Evolutionary conservation across 1,140 invertebrate genomes (phyloP), one percentile per base, ranked within the genome.

Genomic region (Pseudomyrmex gracilis): DNA sequence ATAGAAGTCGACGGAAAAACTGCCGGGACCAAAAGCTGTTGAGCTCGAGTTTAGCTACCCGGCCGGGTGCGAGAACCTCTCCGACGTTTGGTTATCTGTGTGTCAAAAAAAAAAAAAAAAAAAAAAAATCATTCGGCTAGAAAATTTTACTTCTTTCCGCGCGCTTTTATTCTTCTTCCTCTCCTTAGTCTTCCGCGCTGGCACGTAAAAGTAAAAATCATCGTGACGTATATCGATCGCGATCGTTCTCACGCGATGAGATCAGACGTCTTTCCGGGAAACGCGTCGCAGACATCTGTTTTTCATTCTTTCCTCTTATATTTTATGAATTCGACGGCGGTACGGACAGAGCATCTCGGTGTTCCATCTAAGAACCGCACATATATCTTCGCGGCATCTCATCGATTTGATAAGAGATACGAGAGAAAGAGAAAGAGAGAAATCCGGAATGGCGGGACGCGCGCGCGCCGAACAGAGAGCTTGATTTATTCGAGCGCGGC

Each of bases 401-500:
- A 34, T 34, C 76, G 55, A 80, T 80, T 70, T 53, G 76, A 80
- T 80, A 80, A 80, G 76, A 80, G 47, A 80, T 15, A 66, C 34
- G 9, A 22, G 12, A 49, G 24, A 57, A 66, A 58, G 53, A 66
- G 9, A 22, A 51, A 49, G 24, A 57, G 76, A 71, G 43, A 70
- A 70, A 78, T 78, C 34, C 76, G 51, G 43, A 10, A 15, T 5
- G 34, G 34, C 34, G 5, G 34, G 0, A 34, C 34, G 34, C 34
- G 34, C 34, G 51, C 49, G 24, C 57, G 47, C 12, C 76, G 51
- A 71, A 34, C 34, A 17, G 76, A 58, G 66, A 15, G 22, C 66
- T 55, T 80, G 76, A 80, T 80, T 80, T 80, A 80, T 80, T 80
- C 76, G 66, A 70, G 66, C 43, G 43, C 53, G n/a, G 53, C 45